Conservation (phyloP, 2,888 invertebrate species). For the Candidula unifasciata region DNA sequence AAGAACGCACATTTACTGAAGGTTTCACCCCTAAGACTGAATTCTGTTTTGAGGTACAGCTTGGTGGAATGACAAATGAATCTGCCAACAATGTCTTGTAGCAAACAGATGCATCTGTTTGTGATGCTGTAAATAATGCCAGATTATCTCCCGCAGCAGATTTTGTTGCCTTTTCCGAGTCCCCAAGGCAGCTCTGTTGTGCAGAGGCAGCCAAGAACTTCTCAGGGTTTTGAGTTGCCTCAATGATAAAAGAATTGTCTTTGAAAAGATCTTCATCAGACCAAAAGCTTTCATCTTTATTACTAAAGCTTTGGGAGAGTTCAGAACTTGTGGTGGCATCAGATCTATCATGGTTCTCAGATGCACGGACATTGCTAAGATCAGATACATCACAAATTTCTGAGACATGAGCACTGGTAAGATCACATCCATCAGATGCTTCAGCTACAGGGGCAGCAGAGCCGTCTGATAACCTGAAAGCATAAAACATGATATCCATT, state of each 20-base stretch:
- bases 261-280: slow-evolving; percentile 50
- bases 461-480: not conserved
- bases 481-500: not conserved
- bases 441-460: not conserved
- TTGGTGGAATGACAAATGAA: slow-evolving; percentile 19
- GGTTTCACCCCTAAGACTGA: not conserved
- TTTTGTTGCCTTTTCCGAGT: not conserved
- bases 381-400: not conserved
- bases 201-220: slow-evolving; percentile 31
- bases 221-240: slow-evolving; percentile 48
- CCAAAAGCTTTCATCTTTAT: slow-evolving; percentile 29
- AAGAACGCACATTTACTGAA: not conserved
- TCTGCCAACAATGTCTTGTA: not conserved
- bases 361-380: not conserved
- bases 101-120: not conserved
- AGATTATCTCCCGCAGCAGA: not conserved
- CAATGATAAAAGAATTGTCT: slow-evolving; percentile 50
- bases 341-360: not conserved
- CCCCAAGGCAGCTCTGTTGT: not conserved
- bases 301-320: not conserved
- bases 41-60: not conserved
- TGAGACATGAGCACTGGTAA: not conserved
- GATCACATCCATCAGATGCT: not conserved
- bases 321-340: too few species aligned
- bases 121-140: not conserved